A percentile compares a stretch with the other conserved stretches of the same genome.
Conservation (phyloP, 2,888 invertebrate species). For the Encarsia formosa region DNA sequence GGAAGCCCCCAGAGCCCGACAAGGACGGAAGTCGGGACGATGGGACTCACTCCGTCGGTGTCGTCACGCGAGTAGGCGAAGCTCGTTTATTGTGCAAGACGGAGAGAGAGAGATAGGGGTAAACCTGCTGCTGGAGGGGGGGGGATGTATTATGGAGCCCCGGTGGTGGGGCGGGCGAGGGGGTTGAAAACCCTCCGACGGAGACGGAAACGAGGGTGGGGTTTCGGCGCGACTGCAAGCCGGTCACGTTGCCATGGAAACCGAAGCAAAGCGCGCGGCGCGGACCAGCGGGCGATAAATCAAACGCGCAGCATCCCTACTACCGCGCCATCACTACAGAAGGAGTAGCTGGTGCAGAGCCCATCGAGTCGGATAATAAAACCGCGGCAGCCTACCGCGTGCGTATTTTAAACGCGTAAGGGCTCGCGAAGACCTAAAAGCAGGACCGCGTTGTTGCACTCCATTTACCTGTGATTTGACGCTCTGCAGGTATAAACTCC, state of each 20-base stretch:
- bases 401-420: constrained; percentile 28
- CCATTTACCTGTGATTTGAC: constrained; percentile 30
- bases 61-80: background rate
- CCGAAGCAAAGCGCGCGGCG: too few relatives aligned
- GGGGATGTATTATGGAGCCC: constrained; percentile 1
- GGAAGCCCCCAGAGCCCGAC: constrained; percentile 20
- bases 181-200: constrained; percentile 2
- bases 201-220: constrained; percentile 30
- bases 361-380: constrained; percentile 30
- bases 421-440: background rate
- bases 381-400: constrained; percentile 25
- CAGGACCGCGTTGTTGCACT: constrained; percentile 6
- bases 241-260: constrained; percentile 51
- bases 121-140: constrained; percentile 7
- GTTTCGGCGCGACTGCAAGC: constrained; percentile 51
- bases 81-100: background rate
- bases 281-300: constrained; percentile 50
- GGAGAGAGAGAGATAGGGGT: constrained; percentile 11
- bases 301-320: constrained; percentile 35
- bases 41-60: background rate
- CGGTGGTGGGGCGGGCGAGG: constrained; percentile 24
- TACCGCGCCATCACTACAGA: constrained; percentile 27
- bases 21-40: constrained; percentile 10
- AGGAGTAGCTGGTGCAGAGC: constrained; percentile 26
- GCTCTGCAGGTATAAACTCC: constrained; percentile 26